Base-by-base conservation (phyloP, 2,113 vertebrate genomes). In the Pholis gunnellus region DNA sequence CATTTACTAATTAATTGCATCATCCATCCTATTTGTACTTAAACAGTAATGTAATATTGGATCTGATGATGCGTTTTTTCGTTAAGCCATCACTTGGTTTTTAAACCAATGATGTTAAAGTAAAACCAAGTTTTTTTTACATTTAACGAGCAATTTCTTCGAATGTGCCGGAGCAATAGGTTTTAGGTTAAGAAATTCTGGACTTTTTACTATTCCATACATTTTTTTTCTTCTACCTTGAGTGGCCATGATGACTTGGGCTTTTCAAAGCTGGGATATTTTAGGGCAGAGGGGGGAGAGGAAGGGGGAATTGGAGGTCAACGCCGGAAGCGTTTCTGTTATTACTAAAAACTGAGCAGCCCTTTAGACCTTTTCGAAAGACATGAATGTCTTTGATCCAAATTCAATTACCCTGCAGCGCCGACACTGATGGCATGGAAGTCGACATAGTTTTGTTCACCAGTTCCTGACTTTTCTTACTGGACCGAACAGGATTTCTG, bases 311-410 rank as follows among this genome's bases (percentile, higher is more conserved):
- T 70, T 54, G 38, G 78, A 82, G 89, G 88, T 92, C 87, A 92
- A 77, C 18, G 66, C 88, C 48, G 86, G 89, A 91, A 91, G 87
- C 63, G 22, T 90, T 91, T 91, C 85, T 92, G 88, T 91, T 94
- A 92, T 94, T 92, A 92, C 87, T 92, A 87, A 93, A 93, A 94
- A 92, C 84, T 61, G 56, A 88, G 86, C 83, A n/a, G 83, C 74
- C 86, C 88, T 79, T 73, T 82, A 68, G 85, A 92, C 86, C 87
- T 75, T 84, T 88, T 64, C 56, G 78, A 84, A 89, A 89, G 67
- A 82, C 70, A 36, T 54, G 69, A 91, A 90, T 82, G 81, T 79
- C 89, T 94, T 92, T 93, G 90, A 94, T 92, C 91, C 88, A 78
- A 89, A 92, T 91, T 90, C 82, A 92, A 80, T 91, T 89, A 92